Base-by-base conservation (phyloP, 2,888 invertebrate species). In the Cataglyphis livida region DNA sequence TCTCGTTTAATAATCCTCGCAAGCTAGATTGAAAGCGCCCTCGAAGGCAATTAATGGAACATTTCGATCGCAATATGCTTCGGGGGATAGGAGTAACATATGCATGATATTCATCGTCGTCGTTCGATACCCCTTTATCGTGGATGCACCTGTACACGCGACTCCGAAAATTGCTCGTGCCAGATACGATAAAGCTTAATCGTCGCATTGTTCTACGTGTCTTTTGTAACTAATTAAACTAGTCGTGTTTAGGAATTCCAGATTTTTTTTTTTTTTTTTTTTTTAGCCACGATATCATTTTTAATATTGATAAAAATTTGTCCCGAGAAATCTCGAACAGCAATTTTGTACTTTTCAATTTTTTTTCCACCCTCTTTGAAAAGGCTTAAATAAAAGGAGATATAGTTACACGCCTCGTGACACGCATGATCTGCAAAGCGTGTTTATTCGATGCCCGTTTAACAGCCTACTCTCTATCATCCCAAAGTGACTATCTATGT, bases 121-220 rank as follows among this genome's bases (percentile, higher is more conserved):
- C 62, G 71, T 62, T 81, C 62, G 75, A 81, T 75, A 75, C 38
- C 75, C 75, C 75, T 81, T 62, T 81, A 81, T 81, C 62, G 62
- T 54, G 51, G 75, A 74, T 38, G 81, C 75, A 74, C 75, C 81
- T 81, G 81, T 70, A 78, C 38, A 75, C 62, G 51, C 51, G 62
- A 48, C n/a, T 15, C 38, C n/a, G 78, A 79, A 78, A 79, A 82
- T 84, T 84, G 64, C 61, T 68, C 57, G 71, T 41, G 81, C 81
- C 81, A 85, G 85, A 85, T 78, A 81, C 83, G 74, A 83, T 86
- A 73, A 83, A 83, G 83, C 68, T 74, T 68, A 66, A 83, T 68
- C 74, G 78, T 57, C 25, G 15, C 15, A 32, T 21, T 78, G 70
- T 70, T 70, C 57, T 21, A 10, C 6, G 32, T 21, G 41, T 57